phyloP scores from a whole-genome alignment of 2,797 vertebrate species.

The Pterois miles region DNA sequence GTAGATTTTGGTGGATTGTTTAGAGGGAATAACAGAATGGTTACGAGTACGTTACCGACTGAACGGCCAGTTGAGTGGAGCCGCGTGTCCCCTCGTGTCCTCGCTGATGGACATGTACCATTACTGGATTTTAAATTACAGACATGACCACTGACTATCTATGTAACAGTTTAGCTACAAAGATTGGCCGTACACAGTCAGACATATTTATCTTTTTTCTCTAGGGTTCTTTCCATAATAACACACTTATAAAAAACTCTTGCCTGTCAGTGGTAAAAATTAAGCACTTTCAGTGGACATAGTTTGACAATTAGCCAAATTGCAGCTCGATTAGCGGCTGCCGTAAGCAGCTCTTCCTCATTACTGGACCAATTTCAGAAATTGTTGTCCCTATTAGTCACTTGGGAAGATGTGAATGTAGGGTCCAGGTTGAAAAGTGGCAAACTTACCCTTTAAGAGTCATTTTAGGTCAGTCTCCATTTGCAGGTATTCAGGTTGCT shows the following conservation, averaged over 20 bases:
- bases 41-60: too few relatives aligned
- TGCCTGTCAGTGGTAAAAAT: too few relatives aligned
- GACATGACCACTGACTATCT: too few relatives aligned
- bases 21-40: too few relatives aligned
- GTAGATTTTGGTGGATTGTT: too few relatives aligned
- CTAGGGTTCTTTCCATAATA: background rate
- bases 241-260: too few relatives aligned
- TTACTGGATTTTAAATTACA: too few relatives aligned
- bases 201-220: background rate
- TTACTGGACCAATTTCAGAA: background rate
- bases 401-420: background rate
- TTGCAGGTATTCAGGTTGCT: background rate
- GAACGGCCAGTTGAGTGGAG: too few relatives aligned
- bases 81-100: too few relatives aligned
- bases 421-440: background rate
- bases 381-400: background rate
- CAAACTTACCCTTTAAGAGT: background rate
- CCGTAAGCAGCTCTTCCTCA: background rate
- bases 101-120: too few relatives aligned
- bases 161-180: too few relatives aligned
- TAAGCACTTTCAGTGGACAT: background rate
- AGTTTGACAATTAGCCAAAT: background rate
- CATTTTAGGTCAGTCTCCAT: conserved; percentile 22
- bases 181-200: too few relatives aligned
- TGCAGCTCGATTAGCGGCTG: background rate